Evolutionary conservation across 2,888 invertebrate genomes (phyloP).

Genomic region (Chouioia cunea): DNA sequence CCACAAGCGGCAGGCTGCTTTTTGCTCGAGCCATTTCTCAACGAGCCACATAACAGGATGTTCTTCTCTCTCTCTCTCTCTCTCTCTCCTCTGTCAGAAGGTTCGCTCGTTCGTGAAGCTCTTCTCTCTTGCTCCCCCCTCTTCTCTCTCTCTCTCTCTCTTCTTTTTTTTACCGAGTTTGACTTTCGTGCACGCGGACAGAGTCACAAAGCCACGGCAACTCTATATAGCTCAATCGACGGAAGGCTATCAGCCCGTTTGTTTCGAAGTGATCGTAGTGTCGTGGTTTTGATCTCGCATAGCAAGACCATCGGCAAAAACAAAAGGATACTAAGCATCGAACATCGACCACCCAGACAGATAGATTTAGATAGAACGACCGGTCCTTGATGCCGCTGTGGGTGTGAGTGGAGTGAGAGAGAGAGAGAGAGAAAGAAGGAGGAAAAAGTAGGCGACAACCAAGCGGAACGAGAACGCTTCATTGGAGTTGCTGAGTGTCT

Average conservation of each 20-base stretch:
- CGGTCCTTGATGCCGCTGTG: conserved; percentile 4
- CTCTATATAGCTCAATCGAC: conserved; percentile 10
- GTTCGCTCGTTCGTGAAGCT: too few relatives aligned
- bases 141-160: not conserved
- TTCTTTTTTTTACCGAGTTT: not conserved
- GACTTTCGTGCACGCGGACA: too few relatives aligned
- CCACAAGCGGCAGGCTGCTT: not conserved
- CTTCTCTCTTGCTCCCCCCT: too few relatives aligned
- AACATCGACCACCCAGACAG: not conserved
- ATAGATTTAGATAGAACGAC: conserved; percentile 11
- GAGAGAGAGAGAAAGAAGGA: conserved; percentile 9
- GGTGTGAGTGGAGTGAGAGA: not conserved
- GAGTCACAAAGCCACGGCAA: not conserved
- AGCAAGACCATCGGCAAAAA: not conserved
- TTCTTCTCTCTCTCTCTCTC: conserved; percentile 7
- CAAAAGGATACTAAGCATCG: not conserved
- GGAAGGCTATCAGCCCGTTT: conserved; percentile 21
- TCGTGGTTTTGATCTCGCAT: not conserved
- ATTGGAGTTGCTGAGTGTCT: conserved; percentile 34
- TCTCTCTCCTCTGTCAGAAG: not conserved
- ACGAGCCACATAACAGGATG: not conserved
- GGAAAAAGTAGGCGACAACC: not conserved
- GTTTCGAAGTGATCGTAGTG: conserved; percentile 29
- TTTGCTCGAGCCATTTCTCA: not conserved
- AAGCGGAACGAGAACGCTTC: conserved; percentile 24